Conservation (phyloP, 2,113 vertebrate genomes). For the Sigmodon hispidus region DNA sequence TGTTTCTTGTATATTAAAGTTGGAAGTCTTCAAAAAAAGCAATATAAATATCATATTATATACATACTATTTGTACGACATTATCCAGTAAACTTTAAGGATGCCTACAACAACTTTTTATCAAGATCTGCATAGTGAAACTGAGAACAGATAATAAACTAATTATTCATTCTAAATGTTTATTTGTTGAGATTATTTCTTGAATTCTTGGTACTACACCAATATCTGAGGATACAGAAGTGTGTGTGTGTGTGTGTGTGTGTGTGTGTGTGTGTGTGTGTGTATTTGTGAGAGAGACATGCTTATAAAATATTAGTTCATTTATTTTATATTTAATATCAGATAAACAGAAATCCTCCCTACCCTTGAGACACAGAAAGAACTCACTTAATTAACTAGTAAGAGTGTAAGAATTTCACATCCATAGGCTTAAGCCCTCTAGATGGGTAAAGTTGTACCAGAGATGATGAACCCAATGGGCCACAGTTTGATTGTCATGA, state of each 20-base stretch:
- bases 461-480: not conserved
- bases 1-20: not conserved
- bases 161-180: not conserved
- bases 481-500: not conserved
- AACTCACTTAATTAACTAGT: not conserved
- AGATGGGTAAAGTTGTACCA: not conserved
- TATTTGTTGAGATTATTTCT: not conserved
- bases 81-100: not conserved
- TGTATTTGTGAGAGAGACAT: not conserved
- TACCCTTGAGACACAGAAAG: not conserved
- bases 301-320: not conserved
- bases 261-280: not conserved
- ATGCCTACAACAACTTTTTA: conserved; percentile 26
- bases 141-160: not conserved
- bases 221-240: not conserved
- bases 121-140: not conserved
- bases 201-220: not conserved
- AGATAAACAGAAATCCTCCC: conserved; percentile 7
- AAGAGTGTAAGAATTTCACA: not conserved
- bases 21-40: conserved; percentile 47
- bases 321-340: conserved; percentile 32
- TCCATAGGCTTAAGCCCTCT: not conserved
- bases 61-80: not conserved
- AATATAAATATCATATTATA: conserved; percentile 6
- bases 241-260: not conserved